A percentile compares a stretch with the other conserved stretches of the same genome.
These are phyloP conservation scores for Phrynocephalus versicolor DNA, from an alignment of 2,113 vertebrate species.

Conservation along the genomic window DNA sequence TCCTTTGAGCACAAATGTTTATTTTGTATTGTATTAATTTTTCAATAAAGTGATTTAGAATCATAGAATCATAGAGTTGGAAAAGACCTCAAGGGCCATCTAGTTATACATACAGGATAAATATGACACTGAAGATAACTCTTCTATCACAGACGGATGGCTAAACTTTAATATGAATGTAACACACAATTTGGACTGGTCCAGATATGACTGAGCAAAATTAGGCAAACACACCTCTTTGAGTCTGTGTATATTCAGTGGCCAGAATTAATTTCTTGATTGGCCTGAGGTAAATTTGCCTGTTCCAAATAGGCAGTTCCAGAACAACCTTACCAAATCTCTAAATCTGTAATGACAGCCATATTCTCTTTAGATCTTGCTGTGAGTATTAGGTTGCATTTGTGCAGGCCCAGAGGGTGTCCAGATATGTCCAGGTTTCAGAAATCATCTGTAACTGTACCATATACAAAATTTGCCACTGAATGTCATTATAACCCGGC, in stretches of 20 bases:
- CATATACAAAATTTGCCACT: not conserved
- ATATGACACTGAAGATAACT: not conserved
- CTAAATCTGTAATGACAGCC: not conserved
- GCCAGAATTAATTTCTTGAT: not conserved
- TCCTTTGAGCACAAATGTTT: not conserved
- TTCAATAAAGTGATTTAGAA: not conserved
- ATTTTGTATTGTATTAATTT: not conserved
- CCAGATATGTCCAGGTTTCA: not conserved
- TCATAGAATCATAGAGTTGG: no score
- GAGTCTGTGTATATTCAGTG: not conserved
- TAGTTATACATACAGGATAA: not conserved
- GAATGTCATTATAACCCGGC: not conserved
- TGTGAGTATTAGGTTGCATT: not conserved
- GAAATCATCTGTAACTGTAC: not conserved
- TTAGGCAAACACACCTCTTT: not conserved
- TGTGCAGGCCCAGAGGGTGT: not conserved
- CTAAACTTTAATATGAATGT: not conserved
- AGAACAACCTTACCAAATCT: not conserved
- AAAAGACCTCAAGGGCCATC: no score
- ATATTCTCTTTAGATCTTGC: not conserved
- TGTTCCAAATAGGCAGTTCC: not conserved
- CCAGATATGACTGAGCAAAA: not conserved
- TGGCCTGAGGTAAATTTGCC: not conserved
- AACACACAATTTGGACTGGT: not conserved
- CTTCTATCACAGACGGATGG: not conserved